Conservation (phyloP, 2,113 vertebrate species). For the Gulo gulo region DNA sequence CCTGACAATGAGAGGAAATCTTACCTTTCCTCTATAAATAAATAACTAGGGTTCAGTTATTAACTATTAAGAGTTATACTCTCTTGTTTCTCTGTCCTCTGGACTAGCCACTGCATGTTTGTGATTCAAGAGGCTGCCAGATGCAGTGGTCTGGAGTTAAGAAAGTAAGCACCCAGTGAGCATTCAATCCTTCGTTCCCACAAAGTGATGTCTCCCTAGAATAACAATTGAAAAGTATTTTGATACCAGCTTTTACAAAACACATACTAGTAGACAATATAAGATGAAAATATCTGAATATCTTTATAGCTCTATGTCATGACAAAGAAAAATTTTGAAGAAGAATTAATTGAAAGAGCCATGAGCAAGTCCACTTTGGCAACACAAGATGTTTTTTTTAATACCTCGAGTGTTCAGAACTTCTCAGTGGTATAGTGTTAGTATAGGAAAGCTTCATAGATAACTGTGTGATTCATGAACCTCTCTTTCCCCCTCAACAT, state of each 20-base stretch:
- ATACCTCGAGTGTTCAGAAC: not conserved
- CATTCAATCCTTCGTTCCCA: not conserved
- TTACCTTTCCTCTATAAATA: not conserved
- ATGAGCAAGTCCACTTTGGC: not conserved
- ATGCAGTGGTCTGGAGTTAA: not conserved
- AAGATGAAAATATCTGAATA: not conserved
- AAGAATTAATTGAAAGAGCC: not conserved
- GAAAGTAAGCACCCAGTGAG: not conserved
- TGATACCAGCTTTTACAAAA: not conserved
- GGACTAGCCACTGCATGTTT: not conserved
- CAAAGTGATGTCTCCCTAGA: not conserved
- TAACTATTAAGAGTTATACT: not conserved
- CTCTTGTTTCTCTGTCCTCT: not conserved
- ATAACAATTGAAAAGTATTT: not conserved
- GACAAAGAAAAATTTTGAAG: not conserved
- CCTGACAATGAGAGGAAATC: not conserved
- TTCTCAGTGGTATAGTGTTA: not conserved
- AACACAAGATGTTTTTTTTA: not conserved
- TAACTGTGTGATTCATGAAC: not conserved
- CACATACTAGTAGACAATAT: not conserved
- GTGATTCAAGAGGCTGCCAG: not conserved
- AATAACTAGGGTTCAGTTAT: not conserved
- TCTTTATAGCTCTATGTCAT: not conserved
- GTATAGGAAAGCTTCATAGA: not conserved
- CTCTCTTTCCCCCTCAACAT: accelerated